Percentiles rank a stretch among this genome's conserved stretches.
phyloP scores from a whole-genome alignment of 1,140 invertebrate species.

The Apis florea region DNA sequence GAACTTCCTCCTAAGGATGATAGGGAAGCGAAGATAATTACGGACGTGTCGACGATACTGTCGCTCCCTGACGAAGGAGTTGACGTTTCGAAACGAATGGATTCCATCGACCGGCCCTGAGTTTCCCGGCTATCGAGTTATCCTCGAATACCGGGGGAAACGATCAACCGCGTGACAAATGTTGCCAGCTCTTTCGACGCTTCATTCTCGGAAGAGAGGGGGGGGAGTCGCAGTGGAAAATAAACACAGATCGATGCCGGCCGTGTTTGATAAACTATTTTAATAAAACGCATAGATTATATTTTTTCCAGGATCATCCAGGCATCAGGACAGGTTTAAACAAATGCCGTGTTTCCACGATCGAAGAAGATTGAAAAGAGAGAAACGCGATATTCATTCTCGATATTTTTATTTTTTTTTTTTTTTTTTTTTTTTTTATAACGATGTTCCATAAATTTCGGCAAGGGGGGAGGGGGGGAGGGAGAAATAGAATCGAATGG shows the following conservation, averaged over 20 bases:
- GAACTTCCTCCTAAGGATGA: conserved; percentile 59
- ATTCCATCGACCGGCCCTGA: conserved; percentile 52
- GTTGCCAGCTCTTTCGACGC: conserved; percentile 38
- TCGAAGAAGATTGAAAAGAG: neutral
- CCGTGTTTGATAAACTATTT: conserved; percentile 23
- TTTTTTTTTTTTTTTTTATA: too few species aligned
- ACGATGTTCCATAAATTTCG: too few species aligned
- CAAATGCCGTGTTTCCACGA: neutral
- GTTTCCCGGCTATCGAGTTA: conserved; percentile 32
- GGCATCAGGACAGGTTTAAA: neutral
- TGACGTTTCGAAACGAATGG: conserved; percentile 63
- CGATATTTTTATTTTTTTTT: too few species aligned
- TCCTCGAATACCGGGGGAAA: conserved; percentile 23
- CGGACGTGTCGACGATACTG: conserved; percentile 63
- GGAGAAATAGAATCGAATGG: neutral
- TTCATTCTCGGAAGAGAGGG: neutral
- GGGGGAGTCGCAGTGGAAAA: neutral
- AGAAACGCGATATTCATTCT: neutral
- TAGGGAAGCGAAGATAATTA: conserved; percentile 60
- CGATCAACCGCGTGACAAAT: conserved; percentile 44
- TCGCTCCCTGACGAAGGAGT: conserved; percentile 62
- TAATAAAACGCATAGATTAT: conserved; percentile 10
- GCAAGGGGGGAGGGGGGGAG: neutral
- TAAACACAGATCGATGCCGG: neutral
- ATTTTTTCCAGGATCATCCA: neutral